phyloP scores from a whole-genome alignment of 2,797 vertebrate species.

The Eutrigla gurnardus region DNA sequence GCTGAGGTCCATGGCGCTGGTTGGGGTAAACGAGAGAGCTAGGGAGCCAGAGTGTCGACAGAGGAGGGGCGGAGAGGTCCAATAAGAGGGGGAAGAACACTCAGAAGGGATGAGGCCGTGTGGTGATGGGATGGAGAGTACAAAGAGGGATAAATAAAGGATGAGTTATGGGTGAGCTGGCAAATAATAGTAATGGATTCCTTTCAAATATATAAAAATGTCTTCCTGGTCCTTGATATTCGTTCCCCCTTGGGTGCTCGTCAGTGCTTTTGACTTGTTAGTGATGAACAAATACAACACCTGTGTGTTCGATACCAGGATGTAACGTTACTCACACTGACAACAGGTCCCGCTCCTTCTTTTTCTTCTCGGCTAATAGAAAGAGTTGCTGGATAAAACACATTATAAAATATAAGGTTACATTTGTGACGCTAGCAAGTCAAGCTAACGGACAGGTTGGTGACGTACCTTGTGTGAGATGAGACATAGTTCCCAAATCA shows the following conservation, averaged over 20 bases:
- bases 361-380: too few relatives aligned
- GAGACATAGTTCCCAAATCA: too few relatives aligned
- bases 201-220: background rate
- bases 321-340: too few relatives aligned
- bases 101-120: constrained; percentile 13
- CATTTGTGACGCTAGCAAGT: too few relatives aligned
- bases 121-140: background rate
- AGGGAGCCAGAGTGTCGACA: constrained; percentile 43
- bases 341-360: too few relatives aligned
- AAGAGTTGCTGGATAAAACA: too few relatives aligned
- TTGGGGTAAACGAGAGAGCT: constrained; percentile 34
- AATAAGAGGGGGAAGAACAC: constrained; percentile 30
- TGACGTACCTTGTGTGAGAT: too few relatives aligned
- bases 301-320: too few relatives aligned
- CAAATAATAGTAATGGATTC: background rate
- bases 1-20: constrained; percentile 67
- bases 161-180: background rate
- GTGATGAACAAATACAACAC: background rate
- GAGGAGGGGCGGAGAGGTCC: constrained; percentile 41
- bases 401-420: too few relatives aligned
- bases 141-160: constrained; percentile 5
- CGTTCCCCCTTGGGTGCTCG: background rate
- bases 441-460: too few relatives aligned
- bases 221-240: background rate
- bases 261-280: background rate